phyloP scores from a whole-genome alignment of 2,888 invertebrate genomes.

The Troides helena region DNA sequence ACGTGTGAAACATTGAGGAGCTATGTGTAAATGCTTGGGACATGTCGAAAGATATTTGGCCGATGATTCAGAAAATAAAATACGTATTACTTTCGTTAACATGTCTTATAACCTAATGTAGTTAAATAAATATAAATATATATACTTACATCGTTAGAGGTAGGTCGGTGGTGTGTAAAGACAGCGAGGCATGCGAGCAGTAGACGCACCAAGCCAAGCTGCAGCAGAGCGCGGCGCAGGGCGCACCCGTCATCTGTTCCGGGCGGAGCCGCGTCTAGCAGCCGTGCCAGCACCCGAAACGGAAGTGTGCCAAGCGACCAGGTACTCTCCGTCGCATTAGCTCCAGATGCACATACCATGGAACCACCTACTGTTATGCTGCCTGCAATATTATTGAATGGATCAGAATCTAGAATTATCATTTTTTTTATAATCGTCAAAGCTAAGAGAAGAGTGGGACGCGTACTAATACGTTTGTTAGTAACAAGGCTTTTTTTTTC shows the following conservation, averaged over 20 bases:
- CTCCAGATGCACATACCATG: conserved; percentile 30
- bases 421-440: too few relatives aligned
- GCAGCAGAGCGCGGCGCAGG: conserved; percentile 88
- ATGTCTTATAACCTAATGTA: too few relatives aligned
- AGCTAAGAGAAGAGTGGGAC: too few relatives aligned
- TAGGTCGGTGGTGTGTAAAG: conserved; percentile 89
- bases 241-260: conserved; percentile 88
- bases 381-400: conserved; percentile 42
- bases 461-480: too few relatives aligned
- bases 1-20: too few relatives aligned
- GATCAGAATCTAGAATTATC: too few relatives aligned
- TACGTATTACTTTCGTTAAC: too few relatives aligned
- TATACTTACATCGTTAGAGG: conserved; percentile 56
- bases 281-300: conserved; percentile 87
- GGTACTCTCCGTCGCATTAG: conserved; percentile 33
- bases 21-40: too few relatives aligned
- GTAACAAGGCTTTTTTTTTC: too few relatives aligned
- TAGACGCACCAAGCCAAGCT: conserved; percentile 91
- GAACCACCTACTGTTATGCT: conserved; percentile 59
- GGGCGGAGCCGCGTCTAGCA: conserved; percentile 87
- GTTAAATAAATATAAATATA: background rate
- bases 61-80: too few relatives aligned
- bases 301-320: conserved; percentile 82
- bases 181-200: conserved; percentile 93
- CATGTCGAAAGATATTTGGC: too few relatives aligned